A percentile compares a stretch with the other conserved stretches of the same genome.
These are phyloP conservation scores for Mycalesis mineus DNA, from an alignment of 2,888 invertebrate genomes.

Conservation along the genomic window DNA sequence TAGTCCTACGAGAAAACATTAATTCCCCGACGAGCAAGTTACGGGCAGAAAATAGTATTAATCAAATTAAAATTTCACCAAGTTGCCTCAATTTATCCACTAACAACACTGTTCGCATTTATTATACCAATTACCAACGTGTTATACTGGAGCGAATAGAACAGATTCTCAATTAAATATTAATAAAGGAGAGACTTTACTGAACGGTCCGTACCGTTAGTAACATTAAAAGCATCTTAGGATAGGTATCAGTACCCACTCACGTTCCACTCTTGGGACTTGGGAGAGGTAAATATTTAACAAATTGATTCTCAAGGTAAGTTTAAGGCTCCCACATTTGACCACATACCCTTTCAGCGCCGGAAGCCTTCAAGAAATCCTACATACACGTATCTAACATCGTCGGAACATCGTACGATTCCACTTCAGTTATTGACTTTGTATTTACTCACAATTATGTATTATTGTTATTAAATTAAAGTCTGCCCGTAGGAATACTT, in stretches of 20 bases:
- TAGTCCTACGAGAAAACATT: too few relatives aligned
- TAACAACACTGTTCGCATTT: constrained; percentile 8
- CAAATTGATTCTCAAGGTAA: constrained; percentile 66
- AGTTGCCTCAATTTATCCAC: neutral
- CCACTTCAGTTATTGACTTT: neutral
- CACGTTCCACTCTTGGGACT: constrained; percentile 40
- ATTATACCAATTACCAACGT: neutral
- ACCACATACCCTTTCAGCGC: constrained; percentile 68
- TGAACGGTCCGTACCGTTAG: constrained; percentile 17
- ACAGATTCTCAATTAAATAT: constrained; percentile 27
- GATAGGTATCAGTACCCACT: constrained; percentile 27
- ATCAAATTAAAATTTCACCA: neutral
- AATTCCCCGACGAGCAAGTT: too few relatives aligned
- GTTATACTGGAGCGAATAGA: neutral
- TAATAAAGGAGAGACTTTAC: constrained; percentile 17
- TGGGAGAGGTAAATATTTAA: constrained; percentile 67
- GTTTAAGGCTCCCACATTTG: constrained; percentile 58
- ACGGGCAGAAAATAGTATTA: too few relatives aligned
- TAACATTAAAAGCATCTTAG: constrained; percentile 49
- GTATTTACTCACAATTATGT: neutral
- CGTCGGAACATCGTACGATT: constrained; percentile 24
- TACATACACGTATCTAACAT: constrained; percentile 38
- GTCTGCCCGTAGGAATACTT: too few relatives aligned
- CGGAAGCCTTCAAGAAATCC: constrained; percentile 66
- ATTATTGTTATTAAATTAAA: too few relatives aligned